phyloP scores from a whole-genome alignment of 2,888 invertebrate species.

The Acanthosepion pharaonis region DNA sequence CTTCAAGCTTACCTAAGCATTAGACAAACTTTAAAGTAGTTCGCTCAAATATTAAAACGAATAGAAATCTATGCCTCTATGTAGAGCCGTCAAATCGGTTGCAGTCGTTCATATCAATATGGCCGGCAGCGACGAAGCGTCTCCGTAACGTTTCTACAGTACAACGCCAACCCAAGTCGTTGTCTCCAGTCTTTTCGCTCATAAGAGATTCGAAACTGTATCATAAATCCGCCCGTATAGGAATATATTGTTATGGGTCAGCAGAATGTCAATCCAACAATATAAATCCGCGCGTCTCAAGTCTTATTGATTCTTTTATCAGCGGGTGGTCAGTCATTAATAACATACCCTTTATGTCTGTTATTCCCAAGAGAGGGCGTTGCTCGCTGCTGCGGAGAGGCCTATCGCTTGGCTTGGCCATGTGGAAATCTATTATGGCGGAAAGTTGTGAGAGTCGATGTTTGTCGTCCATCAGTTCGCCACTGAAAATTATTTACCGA shows the following conservation, averaged over 20 bases:
- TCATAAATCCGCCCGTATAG: background rate
- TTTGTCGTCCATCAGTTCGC: background rate
- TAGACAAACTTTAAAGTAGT: background rate
- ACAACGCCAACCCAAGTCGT: background rate
- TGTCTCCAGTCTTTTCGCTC: background rate
- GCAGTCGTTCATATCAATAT: background rate
- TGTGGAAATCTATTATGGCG: conserved; percentile 18
- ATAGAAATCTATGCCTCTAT: background rate
- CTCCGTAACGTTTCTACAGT: too few species aligned
- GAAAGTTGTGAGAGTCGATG: background rate
- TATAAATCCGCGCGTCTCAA: conserved; percentile 1
- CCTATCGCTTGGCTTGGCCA: background rate
- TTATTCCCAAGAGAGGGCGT: background rate
- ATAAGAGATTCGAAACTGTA: background rate
- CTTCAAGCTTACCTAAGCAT: too few species aligned
- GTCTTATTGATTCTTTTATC: conserved; percentile 22
- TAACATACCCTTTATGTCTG: conserved; percentile 17
- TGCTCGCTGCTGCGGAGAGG: background rate
- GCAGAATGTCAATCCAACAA: conserved; percentile 20
- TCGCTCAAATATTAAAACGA: background rate
- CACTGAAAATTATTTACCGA: background rate
- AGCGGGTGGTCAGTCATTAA: conserved; percentile 17
- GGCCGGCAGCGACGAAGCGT: background rate
- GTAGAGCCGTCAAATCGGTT: background rate
- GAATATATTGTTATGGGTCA: conserved; percentile 17